Conservation (phyloP, 2,797 vertebrate species). For the Tolypeutes matacus region DNA sequence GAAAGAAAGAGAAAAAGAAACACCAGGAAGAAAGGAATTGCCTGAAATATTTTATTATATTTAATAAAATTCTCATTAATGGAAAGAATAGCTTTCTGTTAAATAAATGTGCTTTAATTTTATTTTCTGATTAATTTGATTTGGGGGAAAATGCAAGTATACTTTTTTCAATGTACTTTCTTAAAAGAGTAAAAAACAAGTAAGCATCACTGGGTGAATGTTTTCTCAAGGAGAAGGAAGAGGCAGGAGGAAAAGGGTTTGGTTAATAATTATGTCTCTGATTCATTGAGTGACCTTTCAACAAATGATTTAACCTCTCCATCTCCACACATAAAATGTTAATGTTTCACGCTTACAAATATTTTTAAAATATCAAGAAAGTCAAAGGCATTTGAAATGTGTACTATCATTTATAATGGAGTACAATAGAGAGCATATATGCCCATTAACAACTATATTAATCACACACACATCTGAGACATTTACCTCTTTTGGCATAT, state of each 20-base stretch:
- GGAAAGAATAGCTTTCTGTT: conserved; percentile 79
- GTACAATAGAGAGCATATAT: not conserved
- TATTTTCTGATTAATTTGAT: conserved; percentile 85
- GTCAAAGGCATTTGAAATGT: conserved; percentile 41
- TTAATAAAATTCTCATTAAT: conserved; percentile 86
- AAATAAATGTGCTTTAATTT: conserved; percentile 85
- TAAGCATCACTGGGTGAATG: conserved; percentile 10
- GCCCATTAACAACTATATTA: conserved; percentile 22
- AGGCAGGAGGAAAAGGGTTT: not conserved
- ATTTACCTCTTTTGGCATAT: conserved; percentile 53
- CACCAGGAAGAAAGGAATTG: conserved; percentile 81
- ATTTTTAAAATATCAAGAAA: conserved; percentile 64
- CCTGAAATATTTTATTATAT: conserved; percentile 84
- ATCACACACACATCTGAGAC: conserved; percentile 41
- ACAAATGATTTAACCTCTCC: conserved; percentile 63
- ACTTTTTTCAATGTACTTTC: conserved; percentile 57
- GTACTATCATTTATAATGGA: conserved; percentile 45
- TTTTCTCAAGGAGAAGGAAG: conserved; percentile 63
- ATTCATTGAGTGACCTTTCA: conserved; percentile 48
- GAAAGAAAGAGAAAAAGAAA: conserved; percentile 73
- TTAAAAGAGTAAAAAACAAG: conserved; percentile 70
- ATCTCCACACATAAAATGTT: conserved; percentile 5
- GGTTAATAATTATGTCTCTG: conserved; percentile 24
- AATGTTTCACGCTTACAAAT: conserved; percentile 61
- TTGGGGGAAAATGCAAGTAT: conserved; percentile 70